phyloP scores from a whole-genome alignment of 2,797 vertebrate species.

The Sebastes steindachneri region DNA sequence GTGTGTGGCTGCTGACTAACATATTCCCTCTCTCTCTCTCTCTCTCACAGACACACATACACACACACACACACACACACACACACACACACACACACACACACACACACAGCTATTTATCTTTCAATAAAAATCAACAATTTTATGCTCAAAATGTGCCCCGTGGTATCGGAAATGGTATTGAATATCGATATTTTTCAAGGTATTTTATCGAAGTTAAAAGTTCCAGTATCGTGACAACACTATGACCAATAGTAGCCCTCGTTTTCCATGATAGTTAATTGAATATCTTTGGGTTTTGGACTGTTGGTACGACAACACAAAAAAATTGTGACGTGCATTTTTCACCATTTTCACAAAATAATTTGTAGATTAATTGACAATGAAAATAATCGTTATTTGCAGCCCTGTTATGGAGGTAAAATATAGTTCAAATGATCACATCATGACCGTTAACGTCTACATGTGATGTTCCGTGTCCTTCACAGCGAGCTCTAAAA shows the following conservation, averaged over 20 bases:
- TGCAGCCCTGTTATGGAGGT: neutral
- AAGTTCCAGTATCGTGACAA: neutral
- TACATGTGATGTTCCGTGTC: neutral
- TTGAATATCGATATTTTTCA: neutral
- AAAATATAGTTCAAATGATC: neutral
- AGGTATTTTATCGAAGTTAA: neutral
- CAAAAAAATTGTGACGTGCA: neutral
- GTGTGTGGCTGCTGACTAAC: constrained; percentile 76
- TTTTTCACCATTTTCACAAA: neutral
- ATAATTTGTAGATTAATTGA: neutral
- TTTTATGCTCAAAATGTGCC: neutral
- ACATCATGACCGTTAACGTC: neutral
- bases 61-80: neutral
- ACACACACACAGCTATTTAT: neutral
- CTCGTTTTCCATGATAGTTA: neutral
- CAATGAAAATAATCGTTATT: neutral
- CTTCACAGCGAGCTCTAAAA: constrained; percentile 23
- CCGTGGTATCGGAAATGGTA: neutral
- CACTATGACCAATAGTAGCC: neutral
- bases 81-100: neutral
- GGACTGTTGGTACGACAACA: neutral
- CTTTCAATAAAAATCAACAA: too few species aligned
- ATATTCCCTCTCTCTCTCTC: constrained; percentile 32
- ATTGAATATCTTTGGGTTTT: neutral
- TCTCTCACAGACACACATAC: too few species aligned